Evolutionary conservation across 2,113 vertebrate species (phyloP).

Genomic region (Xenopus tropicalis): DNA sequence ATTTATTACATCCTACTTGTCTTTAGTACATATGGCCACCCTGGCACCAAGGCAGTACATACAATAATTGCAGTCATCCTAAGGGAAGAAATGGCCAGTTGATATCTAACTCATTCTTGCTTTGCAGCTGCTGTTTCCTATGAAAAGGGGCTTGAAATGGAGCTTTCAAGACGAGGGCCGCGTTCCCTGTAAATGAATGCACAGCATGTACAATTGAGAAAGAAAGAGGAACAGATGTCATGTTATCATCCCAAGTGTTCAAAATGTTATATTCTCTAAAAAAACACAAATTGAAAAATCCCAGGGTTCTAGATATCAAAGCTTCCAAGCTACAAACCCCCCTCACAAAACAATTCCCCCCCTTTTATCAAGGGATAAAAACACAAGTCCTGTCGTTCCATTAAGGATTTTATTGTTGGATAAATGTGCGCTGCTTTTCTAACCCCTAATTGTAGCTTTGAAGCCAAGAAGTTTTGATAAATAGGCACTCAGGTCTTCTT

Average conservation of each 20-base stretch:
- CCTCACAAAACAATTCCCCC: not conserved
- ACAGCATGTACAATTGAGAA: not conserved
- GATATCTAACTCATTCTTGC: too few relatives aligned
- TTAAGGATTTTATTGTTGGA: slow-evolving; percentile 1
- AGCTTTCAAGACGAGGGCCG: too few relatives aligned
- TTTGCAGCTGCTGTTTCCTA: too few relatives aligned
- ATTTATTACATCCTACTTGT: too few relatives aligned
- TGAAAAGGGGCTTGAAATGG: too few relatives aligned
- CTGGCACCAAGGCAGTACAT: too few relatives aligned
- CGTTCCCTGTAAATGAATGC: not conserved
- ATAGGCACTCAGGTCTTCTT: slow-evolving; percentile 25
- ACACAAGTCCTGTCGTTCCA: not conserved
- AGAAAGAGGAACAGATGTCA: slow-evolving; percentile 2
- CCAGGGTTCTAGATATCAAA: not conserved
- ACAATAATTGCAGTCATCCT: too few relatives aligned
- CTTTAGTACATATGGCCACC: too few relatives aligned
- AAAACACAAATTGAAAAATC: slow-evolving; percentile 1
- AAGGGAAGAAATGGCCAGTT: too few relatives aligned
- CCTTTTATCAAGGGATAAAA: not conserved
- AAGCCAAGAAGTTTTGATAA: slow-evolving; percentile 20
- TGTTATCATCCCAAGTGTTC: not conserved
- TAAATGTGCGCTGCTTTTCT: slow-evolving; percentile 8
- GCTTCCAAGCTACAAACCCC: not conserved
- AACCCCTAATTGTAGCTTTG: slow-evolving; percentile 5
- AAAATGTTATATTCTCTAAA: not conserved